Conservation (phyloP, 2,113 vertebrate genomes). For the Cyrtonyx montezumae region DNA sequence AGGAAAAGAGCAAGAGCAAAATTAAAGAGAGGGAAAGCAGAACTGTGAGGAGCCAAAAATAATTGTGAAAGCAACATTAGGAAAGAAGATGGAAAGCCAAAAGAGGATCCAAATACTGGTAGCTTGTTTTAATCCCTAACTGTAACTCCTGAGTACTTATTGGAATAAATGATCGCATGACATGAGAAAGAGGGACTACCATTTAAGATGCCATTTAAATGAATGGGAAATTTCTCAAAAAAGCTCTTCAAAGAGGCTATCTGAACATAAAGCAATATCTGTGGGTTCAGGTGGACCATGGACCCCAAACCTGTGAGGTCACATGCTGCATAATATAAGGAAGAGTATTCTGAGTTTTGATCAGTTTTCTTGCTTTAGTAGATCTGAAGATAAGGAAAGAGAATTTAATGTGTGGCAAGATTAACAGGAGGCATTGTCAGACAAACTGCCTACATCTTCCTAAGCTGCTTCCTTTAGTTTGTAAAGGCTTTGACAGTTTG, state of each 20-base stretch:
- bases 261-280: neutral
- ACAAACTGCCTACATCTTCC: constrained; percentile 21
- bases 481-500: constrained; percentile 33
- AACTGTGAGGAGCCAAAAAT: neutral
- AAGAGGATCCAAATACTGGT: neutral
- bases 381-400: constrained; percentile 14
- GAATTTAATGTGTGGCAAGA: neutral
- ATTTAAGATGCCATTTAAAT: neutral
- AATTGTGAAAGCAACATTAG: neutral
- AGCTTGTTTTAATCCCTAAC: neutral
- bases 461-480: constrained; percentile 6
- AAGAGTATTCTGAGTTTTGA: neutral
- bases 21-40: neutral
- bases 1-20: neutral
- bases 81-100: constrained; percentile 1
- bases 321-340: neutral
- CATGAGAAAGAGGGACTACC: neutral
- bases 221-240: neutral
- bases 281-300: rapidly evolving
- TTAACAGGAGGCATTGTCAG: constrained; percentile 32
- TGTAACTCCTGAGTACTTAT: neutral
- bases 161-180: neutral
- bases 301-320: neutral
- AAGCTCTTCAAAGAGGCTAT: neutral
- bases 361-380: neutral